phyloP scores from a whole-genome alignment of 2,888 invertebrate genomes.

The Tridacna gigas region DNA sequence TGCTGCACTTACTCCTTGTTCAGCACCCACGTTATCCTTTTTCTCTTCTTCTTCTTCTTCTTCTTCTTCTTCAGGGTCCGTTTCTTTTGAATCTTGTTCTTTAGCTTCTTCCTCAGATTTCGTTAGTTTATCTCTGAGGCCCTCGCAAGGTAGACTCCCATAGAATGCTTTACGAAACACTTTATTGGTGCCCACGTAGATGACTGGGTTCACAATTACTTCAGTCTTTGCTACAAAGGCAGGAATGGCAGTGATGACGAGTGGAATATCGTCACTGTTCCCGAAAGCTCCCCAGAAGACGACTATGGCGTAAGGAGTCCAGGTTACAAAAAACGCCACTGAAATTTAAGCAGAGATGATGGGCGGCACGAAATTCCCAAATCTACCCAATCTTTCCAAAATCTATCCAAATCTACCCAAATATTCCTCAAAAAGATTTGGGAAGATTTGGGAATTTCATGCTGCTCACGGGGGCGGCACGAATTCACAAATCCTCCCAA shows the following conservation, averaged over 20 bases:
- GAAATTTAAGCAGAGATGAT: background rate
- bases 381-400: no score
- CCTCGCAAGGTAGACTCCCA: background rate
- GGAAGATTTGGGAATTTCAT: no score
- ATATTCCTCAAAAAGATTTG: no score
- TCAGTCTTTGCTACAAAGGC: background rate
- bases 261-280: slow-evolving; percentile 15
- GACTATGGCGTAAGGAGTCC: slow-evolving; percentile 8
- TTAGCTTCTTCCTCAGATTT: background rate
- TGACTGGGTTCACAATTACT: slow-evolving; percentile 9
- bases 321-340: slow-evolving; percentile 2
- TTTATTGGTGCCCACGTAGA: slow-evolving; percentile 18
- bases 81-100: background rate
- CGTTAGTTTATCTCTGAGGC: background rate
- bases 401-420: no score
- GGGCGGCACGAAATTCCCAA: no score
- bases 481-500: no score
- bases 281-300: slow-evolving; percentile 4
- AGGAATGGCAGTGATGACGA: background rate
- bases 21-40: background rate
- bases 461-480: no score
- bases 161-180: background rate
- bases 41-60: background rate
- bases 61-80: background rate
- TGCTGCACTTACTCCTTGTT: background rate